Evolutionary conservation across 2,888 invertebrate species (phyloP).

Genomic region (Hyppa rectilinea): DNA sequence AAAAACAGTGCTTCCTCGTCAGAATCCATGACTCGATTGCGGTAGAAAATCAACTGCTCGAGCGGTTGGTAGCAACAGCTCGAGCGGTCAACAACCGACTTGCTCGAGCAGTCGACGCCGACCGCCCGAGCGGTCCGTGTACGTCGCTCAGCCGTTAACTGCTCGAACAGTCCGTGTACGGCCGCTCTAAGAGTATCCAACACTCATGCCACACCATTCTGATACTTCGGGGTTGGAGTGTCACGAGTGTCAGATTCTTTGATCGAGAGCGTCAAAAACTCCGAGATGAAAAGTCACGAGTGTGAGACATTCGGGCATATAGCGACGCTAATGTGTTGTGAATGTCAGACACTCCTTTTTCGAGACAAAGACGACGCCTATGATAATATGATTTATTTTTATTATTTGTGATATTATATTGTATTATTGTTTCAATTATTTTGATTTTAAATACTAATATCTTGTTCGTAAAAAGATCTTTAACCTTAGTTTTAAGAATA

Average conservation of each 20-base stretch:
- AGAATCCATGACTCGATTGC: too few species aligned
- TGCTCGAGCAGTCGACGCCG: too few species aligned
- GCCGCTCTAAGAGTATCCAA: neutral
- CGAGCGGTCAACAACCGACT: too few species aligned
- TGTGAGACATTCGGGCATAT: neutral
- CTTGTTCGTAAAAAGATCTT: conserved; percentile 12
- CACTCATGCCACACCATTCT: neutral
- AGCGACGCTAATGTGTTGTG: neutral
- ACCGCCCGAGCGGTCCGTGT: too few species aligned
- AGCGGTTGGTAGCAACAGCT: too few species aligned
- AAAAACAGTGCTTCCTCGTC: too few species aligned
- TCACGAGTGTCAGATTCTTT: neutral
- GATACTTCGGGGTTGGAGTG: neutral
- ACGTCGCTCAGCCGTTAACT: too few species aligned
- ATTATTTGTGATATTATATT: too few species aligned
- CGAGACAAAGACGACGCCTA: neutral
- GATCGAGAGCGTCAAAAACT: neutral
- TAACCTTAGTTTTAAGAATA: conserved; percentile 10
- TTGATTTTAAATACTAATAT: conserved; percentile 3
- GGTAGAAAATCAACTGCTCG: too few species aligned
- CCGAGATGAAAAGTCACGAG: neutral
- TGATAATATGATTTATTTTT: too few species aligned
- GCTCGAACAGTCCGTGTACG: too few species aligned
- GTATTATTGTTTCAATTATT: too few species aligned
- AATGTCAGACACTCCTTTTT: neutral